A percentile compares a stretch with the other conserved stretches of the same genome.
These are phyloP conservation scores for Euphydryas editha DNA, from an alignment of 2,888 invertebrate genomes.

Conservation along the genomic window DNA sequence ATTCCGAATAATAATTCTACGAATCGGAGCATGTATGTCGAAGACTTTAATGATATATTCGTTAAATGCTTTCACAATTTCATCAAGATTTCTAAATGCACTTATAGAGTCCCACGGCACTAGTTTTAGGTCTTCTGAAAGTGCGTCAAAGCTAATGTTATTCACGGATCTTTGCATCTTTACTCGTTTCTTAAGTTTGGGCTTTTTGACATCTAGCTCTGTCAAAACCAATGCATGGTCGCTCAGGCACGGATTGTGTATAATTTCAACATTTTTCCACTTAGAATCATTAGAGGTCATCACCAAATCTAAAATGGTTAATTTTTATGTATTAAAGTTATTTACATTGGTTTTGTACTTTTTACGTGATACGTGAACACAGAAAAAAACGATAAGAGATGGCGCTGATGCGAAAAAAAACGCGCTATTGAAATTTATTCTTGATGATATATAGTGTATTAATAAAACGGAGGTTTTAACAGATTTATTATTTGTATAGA, in stretches of 20 bases:
- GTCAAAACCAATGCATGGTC: slow-evolving; percentile 22
- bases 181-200: slow-evolving; percentile 6
- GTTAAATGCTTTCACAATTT: background rate
- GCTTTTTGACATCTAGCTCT: slow-evolving; percentile 18
- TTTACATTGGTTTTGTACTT: too few relatives aligned
- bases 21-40: slow-evolving; percentile 22
- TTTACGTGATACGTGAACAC: too few relatives aligned
- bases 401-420: too few relatives aligned
- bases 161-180: background rate
- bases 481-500: too few relatives aligned
- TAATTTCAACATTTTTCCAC: slow-evolving; percentile 23
- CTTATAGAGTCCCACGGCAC: slow-evolving; percentile 3
- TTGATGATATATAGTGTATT: too few relatives aligned
- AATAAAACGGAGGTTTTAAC: too few relatives aligned
- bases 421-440: too few relatives aligned
- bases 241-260: slow-evolving; percentile 29
- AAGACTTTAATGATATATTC: slow-evolving; percentile 10
- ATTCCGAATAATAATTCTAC: slow-evolving; percentile 4
- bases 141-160: background rate
- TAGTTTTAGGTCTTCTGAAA: slow-evolving; percentile 6
- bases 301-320: slow-evolving; percentile 24
- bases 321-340: too few relatives aligned
- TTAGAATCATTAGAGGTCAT: slow-evolving; percentile 16
- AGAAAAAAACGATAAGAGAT: too few relatives aligned
- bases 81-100: background rate